These are phyloP conservation scores for Hipparchia sbordonii DNA, from an alignment of 2,888 invertebrate genomes.

Conservation along the genomic window DNA sequence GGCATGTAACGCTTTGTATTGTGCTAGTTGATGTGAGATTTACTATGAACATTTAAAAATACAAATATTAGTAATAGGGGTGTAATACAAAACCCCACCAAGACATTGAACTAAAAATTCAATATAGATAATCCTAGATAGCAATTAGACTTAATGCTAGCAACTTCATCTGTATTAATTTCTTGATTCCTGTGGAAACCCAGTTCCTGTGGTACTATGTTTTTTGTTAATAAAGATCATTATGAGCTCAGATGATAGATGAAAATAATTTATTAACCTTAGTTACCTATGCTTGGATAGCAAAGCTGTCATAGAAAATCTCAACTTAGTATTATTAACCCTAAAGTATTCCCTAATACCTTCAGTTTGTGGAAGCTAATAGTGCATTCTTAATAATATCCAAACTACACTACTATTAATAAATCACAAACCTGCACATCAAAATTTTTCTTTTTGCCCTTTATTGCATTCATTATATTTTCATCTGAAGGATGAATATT, in stretches of 20 bases:
- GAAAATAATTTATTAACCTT: background rate
- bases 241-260: background rate
- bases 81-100: background rate
- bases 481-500: slow-evolving; percentile 51
- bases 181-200: too few relatives aligned
- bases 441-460: slow-evolving; percentile 52
- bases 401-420: slow-evolving; percentile 29
- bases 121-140: background rate
- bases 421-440: slow-evolving; percentile 63
- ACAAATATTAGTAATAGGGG: background rate
- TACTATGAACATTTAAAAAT: background rate
- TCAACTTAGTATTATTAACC: background rate
- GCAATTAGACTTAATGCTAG: background rate
- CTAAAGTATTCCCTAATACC: background rate
- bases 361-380: background rate
- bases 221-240: too few relatives aligned
- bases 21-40: background rate
- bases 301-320: background rate
- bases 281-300: background rate
- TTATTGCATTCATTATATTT: slow-evolving; percentile 49
- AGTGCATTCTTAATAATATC: background rate
- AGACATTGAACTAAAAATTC: background rate
- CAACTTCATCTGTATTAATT: too few relatives aligned
- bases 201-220: too few relatives aligned
- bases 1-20: background rate